Evolutionary conservation across 2,888 invertebrate species (phyloP), one percentile per base, ranked within the genome.

Genomic region (Steinernema hermaphroditum): DNA sequence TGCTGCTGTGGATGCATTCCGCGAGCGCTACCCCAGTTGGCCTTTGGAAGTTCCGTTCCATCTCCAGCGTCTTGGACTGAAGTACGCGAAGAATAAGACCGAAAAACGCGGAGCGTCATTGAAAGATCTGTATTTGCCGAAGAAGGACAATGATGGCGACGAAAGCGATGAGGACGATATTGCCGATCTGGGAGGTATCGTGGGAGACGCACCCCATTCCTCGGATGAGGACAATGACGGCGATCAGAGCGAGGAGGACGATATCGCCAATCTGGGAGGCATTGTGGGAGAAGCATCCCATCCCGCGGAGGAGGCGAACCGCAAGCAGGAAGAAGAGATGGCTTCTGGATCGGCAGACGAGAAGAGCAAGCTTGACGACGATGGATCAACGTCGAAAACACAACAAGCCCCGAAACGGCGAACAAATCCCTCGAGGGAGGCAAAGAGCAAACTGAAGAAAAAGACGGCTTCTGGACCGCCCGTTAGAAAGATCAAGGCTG

Each of bases 11-110:
- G 74, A 74, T 44, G 32, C 50, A n/a, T 49, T 74, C 57, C 74
- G 74, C 29, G 49, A 73, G 34, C 57, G 54, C 6, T 74, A 74
- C 68, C 74, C 74, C 8, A 41, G 68, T 19, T 74, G 74, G 74
- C 34, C 44, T 29, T n/a, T 75, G 32, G 74, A 74, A 37, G 68
- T 74, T 16, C 74, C 74, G 19, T 74, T 68, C 37, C 27, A 68
- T n/a, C 74, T 74, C 16, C 74, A 74, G 50, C 62, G 74, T 9
- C 54, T 74, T 12, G 74, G 74, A 9, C 43, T 43, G 24, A 43
- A 41, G 43, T 43, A 16, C 2, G 27, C 69, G 41, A 43, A 69
- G 41, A 69, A 69, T 4, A 34, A 37, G 37, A 22, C n/a, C 6
- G 27, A 37, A 16, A 69, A 69, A 1, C 19, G 12, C 6, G 43